Conservation (phyloP, 2,797 vertebrate species). For the Liparis tanakae region DNA sequence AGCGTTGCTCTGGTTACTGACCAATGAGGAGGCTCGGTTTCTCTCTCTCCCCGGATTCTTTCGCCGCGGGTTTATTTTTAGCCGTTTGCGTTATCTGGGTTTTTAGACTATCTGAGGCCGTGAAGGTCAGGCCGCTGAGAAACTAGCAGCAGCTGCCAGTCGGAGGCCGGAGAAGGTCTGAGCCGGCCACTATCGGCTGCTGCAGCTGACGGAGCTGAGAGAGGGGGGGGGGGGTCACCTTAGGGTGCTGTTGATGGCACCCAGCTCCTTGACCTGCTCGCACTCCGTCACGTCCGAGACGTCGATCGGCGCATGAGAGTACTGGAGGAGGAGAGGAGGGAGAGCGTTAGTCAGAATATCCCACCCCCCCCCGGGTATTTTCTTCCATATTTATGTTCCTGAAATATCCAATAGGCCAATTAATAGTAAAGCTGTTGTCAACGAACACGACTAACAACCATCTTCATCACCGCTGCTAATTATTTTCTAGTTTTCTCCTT, state of each 20-base stretch:
- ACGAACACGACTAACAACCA: neutral
- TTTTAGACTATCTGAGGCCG: too few species aligned
- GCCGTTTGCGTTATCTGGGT: too few species aligned
- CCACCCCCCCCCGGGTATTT: neutral
- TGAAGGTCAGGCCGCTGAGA: too few species aligned
- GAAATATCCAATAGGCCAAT: neutral
- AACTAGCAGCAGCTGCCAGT: neutral
- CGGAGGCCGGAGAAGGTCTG: slow-evolving; percentile 10
- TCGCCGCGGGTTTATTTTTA: too few species aligned
- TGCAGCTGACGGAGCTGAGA: neutral
- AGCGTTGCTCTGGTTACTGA: too few species aligned
- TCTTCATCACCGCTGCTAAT: neutral
- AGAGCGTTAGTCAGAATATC: neutral
- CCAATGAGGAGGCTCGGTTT: too few species aligned
- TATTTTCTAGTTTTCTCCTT: neutral
- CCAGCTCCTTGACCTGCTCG: slow-evolving; percentile 92
- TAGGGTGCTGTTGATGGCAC: slow-evolving; percentile 94
- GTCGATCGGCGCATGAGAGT: slow-evolving; percentile 82
- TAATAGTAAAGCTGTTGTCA: neutral
- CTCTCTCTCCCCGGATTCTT: too few species aligned
- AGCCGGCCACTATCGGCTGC: slow-evolving; percentile 1
- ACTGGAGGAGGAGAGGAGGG: slow-evolving; percentile 73
- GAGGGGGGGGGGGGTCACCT: slow-evolving; percentile 80
- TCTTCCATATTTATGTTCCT: neutral
- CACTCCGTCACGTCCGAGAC: slow-evolving; percentile 87